Evolutionary conservation across 1,140 invertebrate genomes (phyloP), one percentile per base, ranked within the genome.

Genomic region (Lysiphlebus fabarum): DNA sequence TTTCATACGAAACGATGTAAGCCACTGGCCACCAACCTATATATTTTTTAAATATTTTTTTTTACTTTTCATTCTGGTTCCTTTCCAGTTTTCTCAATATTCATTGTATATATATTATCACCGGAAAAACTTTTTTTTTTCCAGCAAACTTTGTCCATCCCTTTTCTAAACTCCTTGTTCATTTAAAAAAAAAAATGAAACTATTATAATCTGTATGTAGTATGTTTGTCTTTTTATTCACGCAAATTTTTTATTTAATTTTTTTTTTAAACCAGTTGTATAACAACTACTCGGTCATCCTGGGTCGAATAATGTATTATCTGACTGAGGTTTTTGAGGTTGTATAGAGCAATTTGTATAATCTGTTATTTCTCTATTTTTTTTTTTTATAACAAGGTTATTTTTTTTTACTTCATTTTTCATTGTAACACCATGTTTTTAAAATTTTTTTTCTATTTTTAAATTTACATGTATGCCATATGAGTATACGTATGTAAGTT

Each of bases 1-100:
- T 70, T 72, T 72, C 70, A 72, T 72, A 68, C 63, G 57, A 49
- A 61, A 70, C 62, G 50, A 63, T 65, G 63, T 63, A 61, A 71
- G 67, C 65, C 64, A 61, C 66, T 50, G 61, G 61, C 63, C 68
- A 62, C 47, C 44, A 56, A 36, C 44, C 6, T 37, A 2, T 44
- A 12, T 43, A 33, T 48, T 40, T 9, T n/a, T 49, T 60, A 38
- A 33, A 11, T n/a, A 41, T 55, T 37, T 38, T 47, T 50, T 14
- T 43, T 40, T 34, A 17, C 34, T 34, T 14, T 45, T 58, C 47
- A 41, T 49, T 42, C 40, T 33, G 33, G 5, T 40, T 14, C 37
- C 49, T 8, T 9, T 53, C 37, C n/a, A n/a, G 34, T 51, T 51
- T 50, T 14, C 38, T 51, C 38, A 40, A 40, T 51, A 38, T 36